Percentiles rank a stretch among this genome's conserved stretches.
These are phyloP conservation scores for Nothobranchius kuhntae DNA, from an alignment of 2,113 vertebrate genomes.

Conservation along the genomic window DNA sequence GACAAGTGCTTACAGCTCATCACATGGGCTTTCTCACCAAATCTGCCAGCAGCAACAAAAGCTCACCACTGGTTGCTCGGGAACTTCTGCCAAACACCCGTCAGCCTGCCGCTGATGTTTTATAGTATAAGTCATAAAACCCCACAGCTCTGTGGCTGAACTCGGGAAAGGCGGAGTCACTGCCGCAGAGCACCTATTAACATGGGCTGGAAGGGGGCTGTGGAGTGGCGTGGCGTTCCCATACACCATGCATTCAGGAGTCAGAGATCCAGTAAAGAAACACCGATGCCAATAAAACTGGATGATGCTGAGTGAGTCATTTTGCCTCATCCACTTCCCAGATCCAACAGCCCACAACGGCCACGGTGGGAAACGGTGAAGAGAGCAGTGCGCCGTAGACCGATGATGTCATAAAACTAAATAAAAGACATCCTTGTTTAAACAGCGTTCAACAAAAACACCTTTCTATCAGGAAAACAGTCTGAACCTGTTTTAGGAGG, in stretches of 20 bases:
- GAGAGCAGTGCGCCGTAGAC: conserved; percentile 1
- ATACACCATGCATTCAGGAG: conserved; percentile 39
- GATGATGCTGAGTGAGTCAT: conserved; percentile 71
- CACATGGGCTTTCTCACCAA: conserved; percentile 54
- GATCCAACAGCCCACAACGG: conserved; percentile 42
- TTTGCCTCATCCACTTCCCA: conserved; percentile 62
- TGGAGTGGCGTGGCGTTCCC: conserved; percentile 42
- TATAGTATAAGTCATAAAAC: conserved; percentile 46
- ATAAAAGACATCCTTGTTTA: no score
- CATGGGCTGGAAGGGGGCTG: conserved; percentile 35
- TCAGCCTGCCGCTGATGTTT: conserved; percentile 62
- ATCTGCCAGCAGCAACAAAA: conserved; percentile 44
- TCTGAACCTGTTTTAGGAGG: conserved; percentile 11
- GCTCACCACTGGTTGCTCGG: conserved; percentile 13
- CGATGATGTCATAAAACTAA: conserved; percentile 6
- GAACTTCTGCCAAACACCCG: conserved; percentile 64
- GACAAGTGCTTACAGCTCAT: conserved; percentile 56
- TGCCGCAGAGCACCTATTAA: conserved; percentile 40
- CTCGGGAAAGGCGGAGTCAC: conserved; percentile 53
- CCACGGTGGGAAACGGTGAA: conserved; percentile 25
- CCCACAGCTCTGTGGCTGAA: conserved; percentile 17
- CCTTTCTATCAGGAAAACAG: no score
- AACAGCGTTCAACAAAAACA: no score
- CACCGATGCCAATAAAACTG: conserved; percentile 61
- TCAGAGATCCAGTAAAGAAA: conserved; percentile 56